Evolutionary conservation across 2,888 invertebrate species (phyloP).

Genomic region (Cyaniris semiargus): DNA sequence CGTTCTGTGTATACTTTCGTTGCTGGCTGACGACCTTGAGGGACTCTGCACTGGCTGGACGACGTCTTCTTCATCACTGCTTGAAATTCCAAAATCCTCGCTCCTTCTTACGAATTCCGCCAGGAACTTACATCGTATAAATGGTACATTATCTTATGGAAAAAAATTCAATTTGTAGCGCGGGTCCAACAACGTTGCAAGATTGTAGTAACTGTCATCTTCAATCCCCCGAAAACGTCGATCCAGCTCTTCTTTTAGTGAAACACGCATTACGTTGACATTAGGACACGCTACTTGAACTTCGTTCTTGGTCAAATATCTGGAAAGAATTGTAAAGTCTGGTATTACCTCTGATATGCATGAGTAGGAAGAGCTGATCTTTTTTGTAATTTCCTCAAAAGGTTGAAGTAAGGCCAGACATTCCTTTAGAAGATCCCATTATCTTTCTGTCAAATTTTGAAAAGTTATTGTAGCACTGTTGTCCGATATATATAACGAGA

Average conservation of each 20-base stretch:
- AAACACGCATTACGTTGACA: too few relatives aligned
- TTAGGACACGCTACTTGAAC: too few relatives aligned
- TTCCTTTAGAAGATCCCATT: conserved; percentile 28
- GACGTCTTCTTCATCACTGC: background rate
- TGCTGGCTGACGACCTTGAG: background rate
- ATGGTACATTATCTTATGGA: background rate
- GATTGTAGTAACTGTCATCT: background rate
- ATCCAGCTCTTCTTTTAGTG: too few relatives aligned
- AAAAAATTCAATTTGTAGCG: background rate
- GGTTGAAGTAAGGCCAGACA: conserved; percentile 29
- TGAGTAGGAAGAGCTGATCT: conserved; percentile 29
- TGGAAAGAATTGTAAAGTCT: too few relatives aligned
- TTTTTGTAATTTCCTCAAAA: conserved; percentile 32
- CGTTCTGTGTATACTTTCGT: background rate
- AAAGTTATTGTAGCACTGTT: too few relatives aligned
- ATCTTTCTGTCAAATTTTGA: conserved; percentile 6
- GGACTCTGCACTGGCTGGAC: background rate
- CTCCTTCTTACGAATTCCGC: background rate
- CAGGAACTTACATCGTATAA: background rate
- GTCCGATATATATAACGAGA: too few relatives aligned
- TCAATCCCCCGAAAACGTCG: too few relatives aligned
- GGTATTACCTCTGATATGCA: conserved; percentile 20
- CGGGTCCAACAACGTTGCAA: background rate
- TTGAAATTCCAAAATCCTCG: background rate
- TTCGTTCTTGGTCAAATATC: too few relatives aligned